Percentiles rank a stretch among this genome's conserved stretches.
Conservation (phyloP, 1,140 invertebrate genomes). For the Ephestia elutella region DNA sequence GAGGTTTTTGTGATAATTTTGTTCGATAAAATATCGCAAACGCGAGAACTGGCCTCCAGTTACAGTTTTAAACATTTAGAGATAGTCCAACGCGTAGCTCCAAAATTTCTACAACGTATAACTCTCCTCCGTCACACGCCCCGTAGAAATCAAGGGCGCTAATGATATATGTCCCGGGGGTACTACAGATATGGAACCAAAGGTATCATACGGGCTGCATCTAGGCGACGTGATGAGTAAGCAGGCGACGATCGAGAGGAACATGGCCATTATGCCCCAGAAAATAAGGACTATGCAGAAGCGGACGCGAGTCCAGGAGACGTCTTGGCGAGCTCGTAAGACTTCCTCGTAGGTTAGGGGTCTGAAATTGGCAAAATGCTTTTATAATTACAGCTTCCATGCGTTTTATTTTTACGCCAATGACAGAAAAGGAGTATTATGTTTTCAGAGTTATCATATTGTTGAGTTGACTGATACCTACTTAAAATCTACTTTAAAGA, state of each 20-base stretch:
- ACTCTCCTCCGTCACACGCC: constrained; percentile 12
- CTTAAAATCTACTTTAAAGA: too few relatives aligned
- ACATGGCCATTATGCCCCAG: constrained; percentile 48
- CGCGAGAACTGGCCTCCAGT: too few relatives aligned
- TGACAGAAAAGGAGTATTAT: too few relatives aligned
- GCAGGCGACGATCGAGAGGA: constrained; percentile 39
- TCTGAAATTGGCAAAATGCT: constrained; percentile 38
- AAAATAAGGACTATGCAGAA: constrained; percentile 41
- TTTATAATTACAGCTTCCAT: too few relatives aligned
- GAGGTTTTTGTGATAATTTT: too few relatives aligned
- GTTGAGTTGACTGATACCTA: too few relatives aligned
- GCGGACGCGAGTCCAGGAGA: constrained; percentile 35
- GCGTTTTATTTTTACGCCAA: too few relatives aligned
- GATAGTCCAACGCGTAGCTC: too few relatives aligned
- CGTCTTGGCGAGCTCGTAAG: constrained; percentile 18
- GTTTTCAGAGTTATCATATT: too few relatives aligned
- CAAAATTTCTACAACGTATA: constrained; percentile 13
- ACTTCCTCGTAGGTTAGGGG: constrained; percentile 45
- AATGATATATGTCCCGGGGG: constrained; percentile 46
- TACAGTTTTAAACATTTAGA: too few relatives aligned
- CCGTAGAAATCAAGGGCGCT: constrained; percentile 29
- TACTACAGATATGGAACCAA: constrained; percentile 21
- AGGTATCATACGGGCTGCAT: constrained; percentile 15
- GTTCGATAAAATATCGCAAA: too few relatives aligned
- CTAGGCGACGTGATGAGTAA: constrained; percentile 29